phyloP scores from a whole-genome alignment of 2,113 vertebrate genomes.

The Aphyosemion australe region DNA sequence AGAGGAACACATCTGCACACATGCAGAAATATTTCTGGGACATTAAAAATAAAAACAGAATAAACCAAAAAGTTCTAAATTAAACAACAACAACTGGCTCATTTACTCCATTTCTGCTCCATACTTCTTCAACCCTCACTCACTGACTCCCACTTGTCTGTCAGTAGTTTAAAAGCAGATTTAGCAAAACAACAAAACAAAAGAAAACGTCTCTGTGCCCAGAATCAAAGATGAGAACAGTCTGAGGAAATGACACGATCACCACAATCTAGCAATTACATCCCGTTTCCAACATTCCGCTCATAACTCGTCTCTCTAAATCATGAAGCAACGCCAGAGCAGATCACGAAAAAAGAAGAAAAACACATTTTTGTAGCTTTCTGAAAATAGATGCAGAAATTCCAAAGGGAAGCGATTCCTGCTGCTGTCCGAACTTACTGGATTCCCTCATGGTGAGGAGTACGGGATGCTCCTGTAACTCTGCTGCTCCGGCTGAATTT shows the following conservation, averaged over 20 bases:
- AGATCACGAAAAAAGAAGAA: not conserved
- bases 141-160: slow-evolving; percentile 24
- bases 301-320: slow-evolving; percentile 56
- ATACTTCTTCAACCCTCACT: not conserved
- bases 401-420: not conserved
- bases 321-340: slow-evolving; percentile 31
- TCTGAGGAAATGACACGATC: slow-evolving; percentile 57
- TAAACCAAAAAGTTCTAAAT: not conserved
- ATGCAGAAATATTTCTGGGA: not conserved
- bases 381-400: slow-evolving; percentile 47
- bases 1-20: not conserved
- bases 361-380: slow-evolving; percentile 7
- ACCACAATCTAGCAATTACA: slow-evolving; percentile 68
- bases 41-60: no score
- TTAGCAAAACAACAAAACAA: slow-evolving; percentile 35
- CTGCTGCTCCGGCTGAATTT: slow-evolving; percentile 2
- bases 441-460: slow-evolving; percentile 60
- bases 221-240: slow-evolving; percentile 49
- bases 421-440: slow-evolving; percentile 61
- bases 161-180: slow-evolving; percentile 6
- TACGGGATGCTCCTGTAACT: slow-evolving; percentile 44
- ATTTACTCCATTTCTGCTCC: no score
- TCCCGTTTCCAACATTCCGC: slow-evolving; percentile 58
- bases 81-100: not conserved
- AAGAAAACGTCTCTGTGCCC: slow-evolving; percentile 43